phyloP scores from a whole-genome alignment of 2,797 vertebrate species.

The Lutjanus campechanus region DNA sequence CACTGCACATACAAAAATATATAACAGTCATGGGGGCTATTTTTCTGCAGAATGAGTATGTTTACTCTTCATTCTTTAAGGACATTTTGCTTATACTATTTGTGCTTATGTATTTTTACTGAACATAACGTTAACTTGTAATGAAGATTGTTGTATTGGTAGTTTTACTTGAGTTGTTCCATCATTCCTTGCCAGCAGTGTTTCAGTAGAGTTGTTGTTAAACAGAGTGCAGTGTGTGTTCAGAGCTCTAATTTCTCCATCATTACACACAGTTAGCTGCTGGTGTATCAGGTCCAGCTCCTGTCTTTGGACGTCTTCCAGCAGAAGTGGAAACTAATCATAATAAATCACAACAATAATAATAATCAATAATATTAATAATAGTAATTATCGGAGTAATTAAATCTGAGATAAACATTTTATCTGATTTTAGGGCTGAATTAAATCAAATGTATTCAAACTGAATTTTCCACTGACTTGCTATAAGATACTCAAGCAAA shows the following conservation, averaged over 20 bases:
- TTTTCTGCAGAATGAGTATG: neutral
- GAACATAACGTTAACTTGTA: neutral
- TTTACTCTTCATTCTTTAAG: too few species aligned
- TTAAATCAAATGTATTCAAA: neutral
- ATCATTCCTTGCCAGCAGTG: neutral
- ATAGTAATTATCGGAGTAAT: neutral
- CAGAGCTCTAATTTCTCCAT: slow-evolving; percentile 36
- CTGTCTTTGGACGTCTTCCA: slow-evolving; percentile 32
- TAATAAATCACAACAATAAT: slow-evolving; percentile 30
- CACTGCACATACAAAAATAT: too few species aligned
- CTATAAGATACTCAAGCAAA: slow-evolving; percentile 5
- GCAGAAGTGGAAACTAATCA: slow-evolving; percentile 29
- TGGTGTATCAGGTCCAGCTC: slow-evolving; percentile 32
- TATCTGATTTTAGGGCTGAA: slow-evolving; percentile 12
- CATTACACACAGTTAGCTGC: slow-evolving; percentile 26
- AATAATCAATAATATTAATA: slow-evolving; percentile 20
- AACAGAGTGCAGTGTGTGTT: slow-evolving; percentile 21
- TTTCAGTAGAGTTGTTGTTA: slow-evolving; percentile 15
- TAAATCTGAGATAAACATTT: slow-evolving; percentile 4
- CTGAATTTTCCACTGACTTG: neutral
- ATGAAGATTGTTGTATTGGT: neutral
- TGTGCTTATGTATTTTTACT: neutral
- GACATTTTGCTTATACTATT: neutral
- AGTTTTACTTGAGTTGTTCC: neutral
- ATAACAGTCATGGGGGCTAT: too few species aligned